Conservation (phyloP, 1,140 invertebrate genomes). For the Pteromalus puparum region DNA sequence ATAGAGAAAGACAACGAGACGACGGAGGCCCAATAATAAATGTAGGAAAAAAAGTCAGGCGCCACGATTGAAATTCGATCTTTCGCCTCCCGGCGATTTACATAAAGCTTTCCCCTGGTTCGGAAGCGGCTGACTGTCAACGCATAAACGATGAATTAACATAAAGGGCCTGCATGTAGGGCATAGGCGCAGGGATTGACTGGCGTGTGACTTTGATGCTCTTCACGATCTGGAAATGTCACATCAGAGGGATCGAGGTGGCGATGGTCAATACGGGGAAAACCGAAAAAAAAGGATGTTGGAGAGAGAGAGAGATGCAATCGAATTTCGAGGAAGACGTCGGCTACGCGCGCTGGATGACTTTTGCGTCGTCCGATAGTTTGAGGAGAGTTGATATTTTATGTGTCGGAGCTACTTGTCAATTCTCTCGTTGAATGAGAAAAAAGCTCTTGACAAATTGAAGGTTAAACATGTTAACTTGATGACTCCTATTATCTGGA, state of each 20-base stretch:
- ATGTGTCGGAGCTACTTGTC: background rate
- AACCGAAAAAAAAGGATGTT: background rate
- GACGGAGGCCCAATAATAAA: slow-evolving; percentile 35
- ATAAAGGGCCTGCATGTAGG: slow-evolving; percentile 5
- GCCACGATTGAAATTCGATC: slow-evolving; percentile 9
- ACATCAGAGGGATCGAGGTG: background rate
- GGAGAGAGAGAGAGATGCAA: background rate
- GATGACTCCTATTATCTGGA: background rate
- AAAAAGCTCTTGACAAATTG: background rate
- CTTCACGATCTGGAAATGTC: background rate
- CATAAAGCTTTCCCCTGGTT: background rate
- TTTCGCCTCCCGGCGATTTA: background rate
- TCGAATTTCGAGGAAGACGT: background rate
- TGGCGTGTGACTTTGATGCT: background rate
- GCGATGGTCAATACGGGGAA: background rate
- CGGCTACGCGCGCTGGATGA: no score
- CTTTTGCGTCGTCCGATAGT: background rate
- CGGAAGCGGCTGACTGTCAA: background rate
- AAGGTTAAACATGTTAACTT: slow-evolving; percentile 10
- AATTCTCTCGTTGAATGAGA: background rate
- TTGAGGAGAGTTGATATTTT: background rate
- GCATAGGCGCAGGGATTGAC: background rate
- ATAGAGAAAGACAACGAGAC: background rate
- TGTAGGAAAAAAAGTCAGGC: slow-evolving; percentile 33
- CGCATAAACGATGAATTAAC: background rate